phyloP scores from a whole-genome alignment of 2,888 invertebrate genomes.

The Clanis bilineata region DNA sequence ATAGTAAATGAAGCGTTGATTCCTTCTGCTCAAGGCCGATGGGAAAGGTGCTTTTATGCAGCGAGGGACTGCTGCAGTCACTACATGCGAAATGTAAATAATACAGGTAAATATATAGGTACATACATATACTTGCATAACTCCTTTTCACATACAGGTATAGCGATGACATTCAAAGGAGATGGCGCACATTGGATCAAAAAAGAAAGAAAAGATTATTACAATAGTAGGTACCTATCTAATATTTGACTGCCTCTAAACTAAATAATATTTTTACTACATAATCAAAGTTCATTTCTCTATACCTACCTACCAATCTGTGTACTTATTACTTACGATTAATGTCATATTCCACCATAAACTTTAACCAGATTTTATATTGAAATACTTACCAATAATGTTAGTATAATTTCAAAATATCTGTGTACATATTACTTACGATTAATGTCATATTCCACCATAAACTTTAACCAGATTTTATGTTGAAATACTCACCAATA shows the following conservation, averaged over 20 bases:
- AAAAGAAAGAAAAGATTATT: too few species aligned
- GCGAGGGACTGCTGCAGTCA: slow-evolving; percentile 69
- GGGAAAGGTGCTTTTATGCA: slow-evolving; percentile 68
- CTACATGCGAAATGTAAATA: slow-evolving; percentile 46
- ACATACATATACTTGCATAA: background rate
- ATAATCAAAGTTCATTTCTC: too few species aligned
- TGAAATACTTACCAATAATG: background rate
- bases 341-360: background rate
- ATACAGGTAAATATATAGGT: slow-evolving; percentile 32
- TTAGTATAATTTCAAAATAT: too few species aligned
- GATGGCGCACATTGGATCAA: too few species aligned
- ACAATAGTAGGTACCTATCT: too few species aligned
- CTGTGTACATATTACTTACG: background rate
- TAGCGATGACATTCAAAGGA: too few species aligned
- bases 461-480: background rate
- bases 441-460: background rate
- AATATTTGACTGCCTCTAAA: too few species aligned
- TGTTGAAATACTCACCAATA: background rate
- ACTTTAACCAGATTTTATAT: background rate
- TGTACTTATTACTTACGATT: background rate
- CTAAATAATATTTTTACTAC: background rate
- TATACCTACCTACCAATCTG: too few species aligned
- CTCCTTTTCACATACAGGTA: too few species aligned
- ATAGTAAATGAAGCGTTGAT: slow-evolving; percentile 56
- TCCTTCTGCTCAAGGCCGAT: slow-evolving; percentile 62